Conservation (phyloP, 2,797 vertebrate genomes). For the Lagodon rhomboides region DNA sequence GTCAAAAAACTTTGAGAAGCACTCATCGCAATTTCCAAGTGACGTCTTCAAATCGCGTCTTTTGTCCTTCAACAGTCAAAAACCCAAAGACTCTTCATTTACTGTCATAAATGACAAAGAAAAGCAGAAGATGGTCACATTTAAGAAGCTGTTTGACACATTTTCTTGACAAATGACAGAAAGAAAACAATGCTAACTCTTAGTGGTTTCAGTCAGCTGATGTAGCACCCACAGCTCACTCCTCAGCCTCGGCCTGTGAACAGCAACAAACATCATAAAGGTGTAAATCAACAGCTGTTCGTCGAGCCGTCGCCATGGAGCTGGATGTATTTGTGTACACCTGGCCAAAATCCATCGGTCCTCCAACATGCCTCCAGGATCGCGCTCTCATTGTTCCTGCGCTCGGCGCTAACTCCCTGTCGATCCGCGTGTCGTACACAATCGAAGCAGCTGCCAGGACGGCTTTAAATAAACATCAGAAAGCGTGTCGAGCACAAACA, state of each 20-base stretch:
- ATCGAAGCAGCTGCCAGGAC: conserved; percentile 28
- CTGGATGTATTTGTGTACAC: conserved; percentile 20
- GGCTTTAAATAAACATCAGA: conserved; percentile 40
- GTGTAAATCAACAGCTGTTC: conserved; percentile 44
- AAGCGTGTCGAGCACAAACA: background rate
- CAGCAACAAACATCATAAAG: background rate
- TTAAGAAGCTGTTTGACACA: no score
- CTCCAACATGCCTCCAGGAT: conserved; percentile 40
- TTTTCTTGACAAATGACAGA: no score
- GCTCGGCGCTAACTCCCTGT: conserved; percentile 2
- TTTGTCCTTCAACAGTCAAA: no score
- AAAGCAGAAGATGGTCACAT: no score
- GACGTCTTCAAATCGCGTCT: no score
- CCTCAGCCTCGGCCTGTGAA: background rate
- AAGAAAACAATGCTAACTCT: no score
- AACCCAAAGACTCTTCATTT: no score
- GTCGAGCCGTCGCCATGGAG: conserved; percentile 50
- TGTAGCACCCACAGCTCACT: background rate
- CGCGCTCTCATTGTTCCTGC: conserved; percentile 26
- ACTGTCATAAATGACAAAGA: no score
- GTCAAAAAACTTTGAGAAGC: no score
- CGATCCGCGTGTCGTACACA: conserved; percentile 6
- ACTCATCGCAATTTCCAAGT: no score
- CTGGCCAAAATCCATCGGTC: conserved; percentile 34
- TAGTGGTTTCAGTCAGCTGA: no score